Base-by-base conservation (phyloP, 1,140 invertebrate genomes). In the Aleiodes sp. region DNA sequence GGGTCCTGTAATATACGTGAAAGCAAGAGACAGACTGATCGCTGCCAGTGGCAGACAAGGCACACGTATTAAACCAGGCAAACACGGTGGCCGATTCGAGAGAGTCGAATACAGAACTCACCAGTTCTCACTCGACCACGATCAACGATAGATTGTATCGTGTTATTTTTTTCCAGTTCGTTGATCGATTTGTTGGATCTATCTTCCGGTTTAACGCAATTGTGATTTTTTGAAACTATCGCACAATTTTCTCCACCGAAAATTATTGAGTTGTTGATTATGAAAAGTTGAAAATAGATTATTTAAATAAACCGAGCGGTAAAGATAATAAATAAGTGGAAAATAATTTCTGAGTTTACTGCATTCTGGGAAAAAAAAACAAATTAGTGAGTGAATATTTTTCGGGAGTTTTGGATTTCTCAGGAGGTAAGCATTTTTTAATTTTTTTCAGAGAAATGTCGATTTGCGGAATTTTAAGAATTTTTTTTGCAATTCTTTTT, bases 41-140 rank as follows among this genome's bases (percentile, higher is more conserved):
- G 56, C n/a, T 59, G 56, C 56, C 56, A 59, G 26, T 59, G 56
- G 56, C 56, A 59, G 26, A 7, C 56, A 29, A 33, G 7, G 28
- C 28, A 59, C 26, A 59, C 28, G 56, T 59, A 56, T 56, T 29
- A 21, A 29, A n/a, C n/a, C n/a, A n/a, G n/a, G 28, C 28, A 59
- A 29, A 59, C 28, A 29, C 28, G 28, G 26, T 29, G 12, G 28
- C 24, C 28, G n/a, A 31, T 31, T 14, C 28, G 16, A 59, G 24
- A 56, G 28, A 21, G 14, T 63, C 60, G 61, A 63, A 63, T 69
- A 57, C 67, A 41, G 60, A 65, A 76, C 78, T 76, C 77, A 64
- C 78, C 80, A 86, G 84, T 86, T 80, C 82, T 79, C 80, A 84
- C 82, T 82, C 78, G 78, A 81, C 83, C 76, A 80, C 80, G 76